phyloP scores from a whole-genome alignment of 1,140 invertebrate genomes.

The Caerostris extrusa region DNA sequence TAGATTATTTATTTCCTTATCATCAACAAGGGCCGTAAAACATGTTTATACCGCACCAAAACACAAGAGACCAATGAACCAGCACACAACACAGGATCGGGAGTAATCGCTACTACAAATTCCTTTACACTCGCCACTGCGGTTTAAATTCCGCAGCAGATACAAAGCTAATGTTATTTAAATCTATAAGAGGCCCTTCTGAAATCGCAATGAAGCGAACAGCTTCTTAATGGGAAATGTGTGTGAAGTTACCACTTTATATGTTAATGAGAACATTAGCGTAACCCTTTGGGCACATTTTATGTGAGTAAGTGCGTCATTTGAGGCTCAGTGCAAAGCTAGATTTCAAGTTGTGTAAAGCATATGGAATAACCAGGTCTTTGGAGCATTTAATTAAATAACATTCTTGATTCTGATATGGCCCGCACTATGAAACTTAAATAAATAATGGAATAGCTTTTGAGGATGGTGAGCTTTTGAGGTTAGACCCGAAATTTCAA shows the following conservation, averaged over 20 bases:
- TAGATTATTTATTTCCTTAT: slow-evolving; percentile 65
- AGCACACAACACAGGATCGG: neutral
- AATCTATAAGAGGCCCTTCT: slow-evolving; percentile 32
- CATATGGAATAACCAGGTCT: slow-evolving; percentile 21
- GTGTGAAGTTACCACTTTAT: slow-evolving; percentile 58
- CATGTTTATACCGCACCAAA: slow-evolving; percentile 36
- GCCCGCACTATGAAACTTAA: no score
- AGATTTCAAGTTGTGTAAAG: slow-evolving; percentile 36
- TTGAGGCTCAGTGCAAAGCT: neutral
- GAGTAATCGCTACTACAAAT: slow-evolving; percentile 16
- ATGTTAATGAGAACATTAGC: slow-evolving; percentile 62
- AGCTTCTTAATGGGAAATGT: slow-evolving; percentile 35
- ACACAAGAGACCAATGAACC: slow-evolving; percentile 55
- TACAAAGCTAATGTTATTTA: slow-evolving; percentile 51
- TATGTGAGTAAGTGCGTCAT: slow-evolving; percentile 29
- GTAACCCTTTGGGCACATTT: slow-evolving; percentile 40
- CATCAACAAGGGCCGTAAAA: slow-evolving; percentile 44
- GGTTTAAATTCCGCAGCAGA: slow-evolving; percentile 22
- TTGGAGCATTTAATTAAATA: slow-evolving; percentile 26
- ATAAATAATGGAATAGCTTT: no score
- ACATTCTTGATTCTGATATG: slow-evolving; percentile 39
- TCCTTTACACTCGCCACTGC: slow-evolving; percentile 2
- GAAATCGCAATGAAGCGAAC: slow-evolving; percentile 38
- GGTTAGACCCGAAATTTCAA: no score
- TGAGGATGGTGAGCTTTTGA: no score